Evolutionary conservation across 2,888 invertebrate species (phyloP).

Genomic region (Smittia aterrima): DNA sequence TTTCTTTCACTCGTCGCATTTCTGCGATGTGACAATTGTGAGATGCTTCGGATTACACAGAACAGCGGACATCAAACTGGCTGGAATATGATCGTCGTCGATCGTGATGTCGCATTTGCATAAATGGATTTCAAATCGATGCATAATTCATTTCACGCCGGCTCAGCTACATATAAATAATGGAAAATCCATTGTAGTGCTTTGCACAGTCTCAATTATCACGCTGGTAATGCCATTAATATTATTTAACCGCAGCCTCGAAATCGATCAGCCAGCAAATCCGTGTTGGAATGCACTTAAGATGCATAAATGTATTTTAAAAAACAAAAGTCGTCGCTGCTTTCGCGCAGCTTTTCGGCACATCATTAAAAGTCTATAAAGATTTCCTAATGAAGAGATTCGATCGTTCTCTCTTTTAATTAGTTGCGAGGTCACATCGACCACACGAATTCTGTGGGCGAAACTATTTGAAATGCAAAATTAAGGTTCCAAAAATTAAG

Average conservation of each 20-base stretch:
- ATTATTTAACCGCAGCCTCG: constrained; percentile 2
- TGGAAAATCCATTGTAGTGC: not conserved
- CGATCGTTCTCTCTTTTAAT: not conserved
- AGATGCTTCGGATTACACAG: not conserved
- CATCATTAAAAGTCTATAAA: constrained; percentile 6
- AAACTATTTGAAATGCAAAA: no score
- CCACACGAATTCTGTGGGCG: no score
- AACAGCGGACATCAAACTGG: not conserved
- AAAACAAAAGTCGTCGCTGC: constrained; percentile 7
- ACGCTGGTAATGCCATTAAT: constrained; percentile 36
- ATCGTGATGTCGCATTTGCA: constrained; percentile 28
- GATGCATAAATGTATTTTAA: not conserved
- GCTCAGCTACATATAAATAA: not conserved
- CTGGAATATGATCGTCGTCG: constrained; percentile 12
- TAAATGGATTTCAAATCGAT: constrained; percentile 35
- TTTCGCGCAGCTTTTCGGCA: constrained; percentile 17
- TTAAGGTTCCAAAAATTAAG: not conserved
- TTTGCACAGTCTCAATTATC: constrained; percentile 24
- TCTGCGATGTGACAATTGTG: constrained; percentile 1
- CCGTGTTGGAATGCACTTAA: constrained; percentile 39
- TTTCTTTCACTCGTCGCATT: not conserved
- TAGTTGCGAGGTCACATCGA: not conserved
- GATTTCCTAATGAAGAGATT: not conserved
- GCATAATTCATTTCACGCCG: constrained; percentile 30
- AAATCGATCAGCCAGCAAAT: not conserved